Evolutionary conservation across 2,888 invertebrate genomes (phyloP).

Genomic region (Chydorus sphaericus): DNA sequence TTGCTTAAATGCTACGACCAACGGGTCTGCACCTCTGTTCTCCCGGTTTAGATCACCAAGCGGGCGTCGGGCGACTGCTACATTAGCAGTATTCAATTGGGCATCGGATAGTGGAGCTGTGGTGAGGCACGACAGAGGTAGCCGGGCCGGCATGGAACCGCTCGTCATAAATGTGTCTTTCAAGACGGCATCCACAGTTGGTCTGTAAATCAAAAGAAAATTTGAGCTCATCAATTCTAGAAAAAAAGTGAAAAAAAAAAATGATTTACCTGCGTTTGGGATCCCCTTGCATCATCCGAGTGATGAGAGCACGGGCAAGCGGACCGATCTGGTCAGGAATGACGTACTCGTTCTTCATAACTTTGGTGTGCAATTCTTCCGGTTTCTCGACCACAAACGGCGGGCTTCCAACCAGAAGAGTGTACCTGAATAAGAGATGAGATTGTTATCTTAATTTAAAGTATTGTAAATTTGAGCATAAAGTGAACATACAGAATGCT

Average conservation of each 20-base stretch:
- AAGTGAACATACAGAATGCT: conserved; percentile 64
- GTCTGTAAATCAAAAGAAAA: conserved; percentile 46
- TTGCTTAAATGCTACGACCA: neutral
- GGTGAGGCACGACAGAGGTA: conserved; percentile 86
- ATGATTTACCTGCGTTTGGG: conserved; percentile 42
- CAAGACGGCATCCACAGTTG: conserved; percentile 57
- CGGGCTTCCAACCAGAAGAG: conserved; percentile 87
- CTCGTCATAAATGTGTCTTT: conserved; percentile 56
- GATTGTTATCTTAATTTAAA: too few relatives aligned
- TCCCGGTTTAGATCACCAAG: conserved; percentile 38
- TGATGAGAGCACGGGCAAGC: conserved; percentile 45
- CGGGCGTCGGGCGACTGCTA: conserved; percentile 42
- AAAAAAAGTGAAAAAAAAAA: neutral
- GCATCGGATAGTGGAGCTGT: conserved; percentile 82
- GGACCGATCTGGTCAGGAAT: conserved; percentile 33
- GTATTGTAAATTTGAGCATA: too few relatives aligned
- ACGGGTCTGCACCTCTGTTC: neutral
- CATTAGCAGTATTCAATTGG: conserved; percentile 15
- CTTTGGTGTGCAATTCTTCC: conserved; percentile 87
- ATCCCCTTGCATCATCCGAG: conserved; percentile 66
- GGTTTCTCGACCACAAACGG: conserved; percentile 94
- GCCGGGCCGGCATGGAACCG: conserved; percentile 58
- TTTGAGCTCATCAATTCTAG: too few relatives aligned
- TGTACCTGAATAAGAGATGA: conserved; percentile 60
- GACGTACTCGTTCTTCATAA: conserved; percentile 85